Base-by-base conservation (phyloP, 2,113 vertebrate genomes). In the Gyps fulvus region DNA sequence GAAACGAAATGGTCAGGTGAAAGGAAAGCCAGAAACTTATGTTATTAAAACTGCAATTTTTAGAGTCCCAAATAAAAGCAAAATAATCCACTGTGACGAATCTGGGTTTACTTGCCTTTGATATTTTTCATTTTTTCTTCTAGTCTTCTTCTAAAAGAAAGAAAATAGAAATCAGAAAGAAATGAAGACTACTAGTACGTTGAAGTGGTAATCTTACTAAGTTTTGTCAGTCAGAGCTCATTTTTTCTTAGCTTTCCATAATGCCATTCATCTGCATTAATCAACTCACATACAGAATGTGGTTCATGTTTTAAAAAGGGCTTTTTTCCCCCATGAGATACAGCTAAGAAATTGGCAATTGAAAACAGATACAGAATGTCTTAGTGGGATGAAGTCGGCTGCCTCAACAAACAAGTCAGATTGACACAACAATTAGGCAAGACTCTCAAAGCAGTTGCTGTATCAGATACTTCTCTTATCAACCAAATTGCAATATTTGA, bases 331-430 rank as follows among this genome's bases (percentile, higher is more conserved):
- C 32, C 50, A 32, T 5, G 27, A 42, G 79, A 88, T 58, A 65
- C 34, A 76, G 66, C 29, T 89, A 50, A 40, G 57, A 93, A 97
- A 88, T 10, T 85, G 83, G 36, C 89, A 86, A 67, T 36, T 96
- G 72, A 96, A 97, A 96, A 90, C 77, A 94, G 82, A 94, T 66
- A 84, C 38, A 71, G 66, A 55, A 69, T 70, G 63, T 83, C 65
- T 90, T 92, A 87, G 81, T 29, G 83, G 71, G 78, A 82, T 72
- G 43, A 95, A 83, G 45, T 93, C 27, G 32, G 17, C 58, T 92
- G 83, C 87, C 81, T 95, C 59, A 89, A 65, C 81, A 95, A 76
- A 89, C 67, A 89, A 90, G 20, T 92, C 87, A 93, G 93, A 95
- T n/a, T 83, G 72, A 83, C 77, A 84, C 62, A 95, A 74, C 31